Conservation (phyloP, 2,113 vertebrate species). For the Psephotus haematonotus region DNA sequence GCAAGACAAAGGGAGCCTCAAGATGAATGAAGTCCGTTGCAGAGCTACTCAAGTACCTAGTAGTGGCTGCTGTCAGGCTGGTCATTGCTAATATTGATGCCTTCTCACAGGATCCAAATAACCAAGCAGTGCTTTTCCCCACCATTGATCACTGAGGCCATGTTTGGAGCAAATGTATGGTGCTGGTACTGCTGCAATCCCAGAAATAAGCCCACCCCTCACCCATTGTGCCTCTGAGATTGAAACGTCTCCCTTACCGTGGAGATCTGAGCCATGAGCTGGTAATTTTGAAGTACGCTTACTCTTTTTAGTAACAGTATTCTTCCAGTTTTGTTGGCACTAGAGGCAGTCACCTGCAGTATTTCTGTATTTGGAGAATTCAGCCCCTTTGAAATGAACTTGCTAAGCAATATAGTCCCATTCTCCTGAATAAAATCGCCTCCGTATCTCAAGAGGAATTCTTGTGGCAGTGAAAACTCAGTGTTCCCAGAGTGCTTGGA, state of each 20-base stretch:
- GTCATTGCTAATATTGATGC: too few relatives aligned
- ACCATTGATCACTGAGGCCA: background rate
- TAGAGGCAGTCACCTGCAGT: background rate
- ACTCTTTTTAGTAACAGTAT: background rate
- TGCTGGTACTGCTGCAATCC: background rate
- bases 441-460: background rate
- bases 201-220: background rate
- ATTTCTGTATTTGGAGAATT: background rate
- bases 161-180: background rate
- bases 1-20: background rate
- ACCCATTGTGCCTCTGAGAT: background rate
- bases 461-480: background rate
- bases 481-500: background rate
- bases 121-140: background rate
- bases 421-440: background rate
- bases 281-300: background rate
- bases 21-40: background rate
- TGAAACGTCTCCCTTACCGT: fast-evolving
- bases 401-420: background rate
- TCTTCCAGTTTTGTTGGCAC: background rate
- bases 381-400: background rate
- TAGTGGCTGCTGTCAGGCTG: background rate
- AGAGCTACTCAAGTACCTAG: background rate
- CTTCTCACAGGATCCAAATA: background rate
- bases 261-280: background rate